Evolutionary conservation across 2,797 vertebrate genomes (phyloP).

Genomic region (Todus mexicanus): DNA sequence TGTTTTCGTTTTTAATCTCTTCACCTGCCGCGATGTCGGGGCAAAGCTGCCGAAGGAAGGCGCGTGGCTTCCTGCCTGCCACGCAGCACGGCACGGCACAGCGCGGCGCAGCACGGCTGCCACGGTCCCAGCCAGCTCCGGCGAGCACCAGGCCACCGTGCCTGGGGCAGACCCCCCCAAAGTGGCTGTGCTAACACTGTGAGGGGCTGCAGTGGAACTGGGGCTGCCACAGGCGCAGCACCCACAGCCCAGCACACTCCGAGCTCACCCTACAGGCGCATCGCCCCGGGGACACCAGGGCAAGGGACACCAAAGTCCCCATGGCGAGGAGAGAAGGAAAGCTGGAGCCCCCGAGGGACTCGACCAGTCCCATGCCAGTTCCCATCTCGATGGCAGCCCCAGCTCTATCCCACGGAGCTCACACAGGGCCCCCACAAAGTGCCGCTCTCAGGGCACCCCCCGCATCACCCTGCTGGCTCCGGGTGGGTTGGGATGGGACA

Average conservation of each 20-base stretch:
- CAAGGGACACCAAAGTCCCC: neutral
- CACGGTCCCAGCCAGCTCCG: neutral
- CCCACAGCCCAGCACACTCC: neutral
- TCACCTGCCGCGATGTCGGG: neutral
- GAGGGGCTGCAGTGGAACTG: accelerated
- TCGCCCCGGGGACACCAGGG: accelerated
- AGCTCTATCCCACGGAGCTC: neutral
- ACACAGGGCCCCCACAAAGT: neutral
- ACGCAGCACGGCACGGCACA: neutral
- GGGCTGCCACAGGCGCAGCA: neutral
- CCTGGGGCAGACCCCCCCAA: neutral
- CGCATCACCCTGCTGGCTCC: neutral
- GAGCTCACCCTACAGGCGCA: neutral
- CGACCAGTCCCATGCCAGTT: accelerated
- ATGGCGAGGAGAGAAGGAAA: neutral
- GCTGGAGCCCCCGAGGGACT: neutral
- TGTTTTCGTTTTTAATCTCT: neutral
- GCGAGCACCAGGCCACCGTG: accelerated
- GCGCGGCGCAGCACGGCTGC: neutral
- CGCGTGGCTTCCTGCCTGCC: neutral
- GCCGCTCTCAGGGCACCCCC: neutral
- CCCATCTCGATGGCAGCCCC: neutral
- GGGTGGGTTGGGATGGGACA: neutral
- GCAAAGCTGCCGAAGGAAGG: neutral
- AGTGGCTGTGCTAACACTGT: accelerated